phyloP scores from a whole-genome alignment of 2,888 invertebrate genomes.

The Dendrolimus pini region DNA sequence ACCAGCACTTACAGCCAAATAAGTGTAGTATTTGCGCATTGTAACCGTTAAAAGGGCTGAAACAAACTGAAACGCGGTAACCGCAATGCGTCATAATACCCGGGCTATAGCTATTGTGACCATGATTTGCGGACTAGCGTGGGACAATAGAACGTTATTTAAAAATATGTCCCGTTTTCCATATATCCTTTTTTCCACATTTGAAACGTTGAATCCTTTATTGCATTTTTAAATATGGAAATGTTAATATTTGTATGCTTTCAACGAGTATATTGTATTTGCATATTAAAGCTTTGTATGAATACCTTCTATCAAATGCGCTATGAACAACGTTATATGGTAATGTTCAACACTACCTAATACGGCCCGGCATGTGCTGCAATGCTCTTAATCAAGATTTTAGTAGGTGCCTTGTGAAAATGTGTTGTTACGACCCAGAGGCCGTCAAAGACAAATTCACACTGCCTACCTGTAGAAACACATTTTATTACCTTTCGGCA shows the following conservation, averaged over 20 bases:
- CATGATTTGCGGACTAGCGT: constrained; percentile 7
- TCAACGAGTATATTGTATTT: background rate
- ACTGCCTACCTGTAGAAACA: too few species aligned
- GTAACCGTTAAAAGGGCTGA: constrained; percentile 9
- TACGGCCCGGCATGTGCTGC: too few species aligned
- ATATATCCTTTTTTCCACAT: background rate
- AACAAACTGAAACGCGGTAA: constrained; percentile 10
- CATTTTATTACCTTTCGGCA: too few species aligned
- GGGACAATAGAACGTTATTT: background rate
- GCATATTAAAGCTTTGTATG: background rate
- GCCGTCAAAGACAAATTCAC: too few species aligned
- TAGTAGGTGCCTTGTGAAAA: too few species aligned
- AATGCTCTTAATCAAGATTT: too few species aligned
- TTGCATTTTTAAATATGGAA: too few species aligned
- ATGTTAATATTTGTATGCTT: background rate
- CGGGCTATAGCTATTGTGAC: constrained; percentile 11
- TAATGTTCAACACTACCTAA: too few species aligned
- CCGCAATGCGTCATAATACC: constrained; percentile 35
- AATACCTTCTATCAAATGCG: too few species aligned
- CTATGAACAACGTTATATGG: too few species aligned
- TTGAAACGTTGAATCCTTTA: background rate
- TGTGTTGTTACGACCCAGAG: too few species aligned
- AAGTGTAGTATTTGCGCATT: background rate
- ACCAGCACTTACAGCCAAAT: too few species aligned
- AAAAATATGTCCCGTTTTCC: background rate